A percentile compares a stretch with the other conserved stretches of the same genome.
phyloP scores from a whole-genome alignment of 2,113 vertebrate species.

The Columbina picui region DNA sequence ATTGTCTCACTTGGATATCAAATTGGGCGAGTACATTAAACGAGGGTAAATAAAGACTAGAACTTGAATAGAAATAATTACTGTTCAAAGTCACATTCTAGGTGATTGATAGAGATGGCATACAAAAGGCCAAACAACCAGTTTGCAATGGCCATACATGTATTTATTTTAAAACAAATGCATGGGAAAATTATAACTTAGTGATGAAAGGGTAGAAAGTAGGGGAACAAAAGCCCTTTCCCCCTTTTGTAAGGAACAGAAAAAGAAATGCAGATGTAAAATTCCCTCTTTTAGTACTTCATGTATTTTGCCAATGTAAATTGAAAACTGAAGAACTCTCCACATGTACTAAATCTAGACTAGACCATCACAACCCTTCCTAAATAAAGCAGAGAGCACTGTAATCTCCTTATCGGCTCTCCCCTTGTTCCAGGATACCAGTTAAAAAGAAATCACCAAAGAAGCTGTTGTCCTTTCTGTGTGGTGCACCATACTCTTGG shows the following conservation, averaged over 20 bases:
- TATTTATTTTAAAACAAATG: neutral
- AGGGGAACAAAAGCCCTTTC: neutral
- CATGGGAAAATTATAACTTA: neutral
- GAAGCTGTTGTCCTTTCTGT: neutral
- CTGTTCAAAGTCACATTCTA: neutral
- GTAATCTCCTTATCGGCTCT: neutral
- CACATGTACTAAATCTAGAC: neutral
- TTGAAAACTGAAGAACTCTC: neutral
- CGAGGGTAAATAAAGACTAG: neutral
- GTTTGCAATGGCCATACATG: neutral
- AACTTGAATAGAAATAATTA: neutral
- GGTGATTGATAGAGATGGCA: neutral
- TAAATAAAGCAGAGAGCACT: neutral
- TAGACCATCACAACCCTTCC: neutral
- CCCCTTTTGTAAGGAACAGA: neutral
- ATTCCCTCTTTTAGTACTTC: neutral
- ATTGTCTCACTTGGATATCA: neutral
- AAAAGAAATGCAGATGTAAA: neutral
- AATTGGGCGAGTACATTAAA: neutral
- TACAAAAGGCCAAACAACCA: neutral
- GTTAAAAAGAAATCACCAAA: conserved; percentile 19
- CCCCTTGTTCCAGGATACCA: neutral
- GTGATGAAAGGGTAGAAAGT: neutral
- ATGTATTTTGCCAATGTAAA: neutral
- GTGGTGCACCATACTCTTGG: neutral